phyloP scores from a whole-genome alignment of 1,140 invertebrate species.

The Calliphora vicina region DNA sequence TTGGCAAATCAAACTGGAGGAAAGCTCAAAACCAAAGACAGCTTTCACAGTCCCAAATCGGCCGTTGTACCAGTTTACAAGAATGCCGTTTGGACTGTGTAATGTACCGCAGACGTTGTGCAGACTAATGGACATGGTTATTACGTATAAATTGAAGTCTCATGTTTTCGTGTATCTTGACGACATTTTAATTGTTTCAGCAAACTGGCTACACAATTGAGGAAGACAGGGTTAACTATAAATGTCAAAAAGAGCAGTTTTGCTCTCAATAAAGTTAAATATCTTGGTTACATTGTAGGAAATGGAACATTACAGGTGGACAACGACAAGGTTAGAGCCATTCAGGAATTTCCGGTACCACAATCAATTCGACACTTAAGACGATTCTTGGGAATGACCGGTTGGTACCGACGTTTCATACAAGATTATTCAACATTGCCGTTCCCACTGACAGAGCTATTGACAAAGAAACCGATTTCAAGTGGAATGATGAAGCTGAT shows the following conservation, averaged over 20 bases:
- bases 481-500: conserved; percentile 10
- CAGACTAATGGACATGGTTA: too few relatives aligned
- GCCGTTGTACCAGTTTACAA: too few relatives aligned
- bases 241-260: conserved; percentile 15
- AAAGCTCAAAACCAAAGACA: conserved; percentile 33
- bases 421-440: not conserved
- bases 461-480: too few relatives aligned
- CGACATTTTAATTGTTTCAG: not conserved
- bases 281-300: conserved; percentile 9
- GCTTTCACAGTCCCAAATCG: conserved; percentile 36
- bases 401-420: not conserved
- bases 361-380: not conserved
- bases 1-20: conserved; percentile 36
- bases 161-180: conserved; percentile 19
- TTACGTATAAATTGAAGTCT: not conserved
- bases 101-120: too few relatives aligned
- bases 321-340: not conserved
- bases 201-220: not conserved
- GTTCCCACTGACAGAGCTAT: not conserved
- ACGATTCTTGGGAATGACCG: not conserved
- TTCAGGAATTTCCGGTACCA: not conserved
- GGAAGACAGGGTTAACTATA: not conserved
- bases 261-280: not conserved
- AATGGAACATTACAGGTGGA: not conserved
- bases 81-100: conserved; percentile 37